These are phyloP conservation scores for Drosophila infuscata DNA, from an alignment of 2,888 invertebrate species.

Conservation along the genomic window DNA sequence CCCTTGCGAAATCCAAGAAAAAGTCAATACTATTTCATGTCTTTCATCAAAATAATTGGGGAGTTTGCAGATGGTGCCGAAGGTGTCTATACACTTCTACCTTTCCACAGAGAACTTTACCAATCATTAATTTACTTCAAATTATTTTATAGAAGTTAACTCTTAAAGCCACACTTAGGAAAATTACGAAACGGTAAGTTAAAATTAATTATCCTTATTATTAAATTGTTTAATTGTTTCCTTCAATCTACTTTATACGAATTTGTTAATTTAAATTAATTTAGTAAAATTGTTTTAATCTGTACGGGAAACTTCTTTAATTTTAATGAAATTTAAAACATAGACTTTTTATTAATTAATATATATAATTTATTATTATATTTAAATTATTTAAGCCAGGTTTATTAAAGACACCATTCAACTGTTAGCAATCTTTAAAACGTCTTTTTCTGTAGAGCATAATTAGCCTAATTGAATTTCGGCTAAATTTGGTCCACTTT, in stretches of 20 bases:
- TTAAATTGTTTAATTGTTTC: neutral
- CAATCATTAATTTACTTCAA: neutral
- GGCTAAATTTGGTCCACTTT: neutral
- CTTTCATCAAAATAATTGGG: neutral
- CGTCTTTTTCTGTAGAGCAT: no score
- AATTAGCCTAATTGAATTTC: neutral
- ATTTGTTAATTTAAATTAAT: no score
- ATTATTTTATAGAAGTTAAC: neutral
- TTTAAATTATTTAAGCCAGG: neutral
- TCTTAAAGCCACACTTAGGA: no score
- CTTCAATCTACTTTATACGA: neutral
- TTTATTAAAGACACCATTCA: neutral
- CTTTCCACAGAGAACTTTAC: neutral
- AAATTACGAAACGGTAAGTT: neutral
- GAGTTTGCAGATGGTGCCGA: neutral
- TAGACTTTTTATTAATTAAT: accelerated
- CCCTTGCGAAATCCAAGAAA: conserved; percentile 49
- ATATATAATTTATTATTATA: neutral
- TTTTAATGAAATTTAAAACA: neutral
- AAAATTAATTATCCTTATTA: neutral
- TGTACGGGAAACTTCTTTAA: neutral
- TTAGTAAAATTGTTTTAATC: neutral
- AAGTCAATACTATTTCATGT: conserved; percentile 12
- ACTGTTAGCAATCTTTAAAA: neutral
- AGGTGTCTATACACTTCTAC: conserved; percentile 21